Evolutionary conservation across 2,888 invertebrate species (phyloP).

Genomic region (Dicranocentrus wangi): DNA sequence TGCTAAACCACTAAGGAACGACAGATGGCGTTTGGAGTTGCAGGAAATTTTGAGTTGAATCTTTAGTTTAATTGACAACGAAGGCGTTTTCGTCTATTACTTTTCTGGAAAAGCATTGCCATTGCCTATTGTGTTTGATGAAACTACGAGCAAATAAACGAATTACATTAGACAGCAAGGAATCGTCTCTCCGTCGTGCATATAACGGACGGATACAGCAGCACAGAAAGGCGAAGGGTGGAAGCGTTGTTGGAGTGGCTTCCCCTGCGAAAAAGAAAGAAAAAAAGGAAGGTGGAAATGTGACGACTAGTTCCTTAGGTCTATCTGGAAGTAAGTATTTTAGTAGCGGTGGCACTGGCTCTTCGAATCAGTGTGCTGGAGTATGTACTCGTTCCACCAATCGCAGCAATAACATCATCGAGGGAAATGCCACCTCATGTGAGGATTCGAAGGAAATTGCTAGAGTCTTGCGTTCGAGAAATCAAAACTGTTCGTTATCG

Average conservation of each 20-base stretch:
- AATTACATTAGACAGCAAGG: constrained; percentile 29
- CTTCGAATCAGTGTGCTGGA: neutral
- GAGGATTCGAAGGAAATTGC: neutral
- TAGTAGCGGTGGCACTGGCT: neutral
- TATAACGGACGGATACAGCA: constrained; percentile 18
- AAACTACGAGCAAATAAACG: constrained; percentile 67
- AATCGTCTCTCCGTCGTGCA: constrained; percentile 32
- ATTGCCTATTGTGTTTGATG: constrained; percentile 64
- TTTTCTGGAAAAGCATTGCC: constrained; percentile 31
- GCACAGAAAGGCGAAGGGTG: constrained; percentile 16
- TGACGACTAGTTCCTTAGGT: neutral
- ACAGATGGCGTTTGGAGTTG: neutral
- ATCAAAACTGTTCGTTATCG: constrained; percentile 60
- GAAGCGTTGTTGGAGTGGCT: neutral
- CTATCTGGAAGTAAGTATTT: neutral
- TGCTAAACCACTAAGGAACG: too few species aligned
- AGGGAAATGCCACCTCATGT: neutral
- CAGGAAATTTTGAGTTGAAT: neutral
- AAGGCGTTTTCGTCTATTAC: too few species aligned
- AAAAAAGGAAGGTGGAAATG: too few species aligned
- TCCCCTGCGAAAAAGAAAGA: constrained; percentile 17
- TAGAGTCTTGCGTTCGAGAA: constrained; percentile 68
- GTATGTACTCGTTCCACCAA: constrained; percentile 53
- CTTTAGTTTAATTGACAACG: too few species aligned
- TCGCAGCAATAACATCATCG: constrained; percentile 20